Evolutionary conservation across 2,797 vertebrate genomes (phyloP).

Genomic region (Leptatherina wallacei): DNA sequence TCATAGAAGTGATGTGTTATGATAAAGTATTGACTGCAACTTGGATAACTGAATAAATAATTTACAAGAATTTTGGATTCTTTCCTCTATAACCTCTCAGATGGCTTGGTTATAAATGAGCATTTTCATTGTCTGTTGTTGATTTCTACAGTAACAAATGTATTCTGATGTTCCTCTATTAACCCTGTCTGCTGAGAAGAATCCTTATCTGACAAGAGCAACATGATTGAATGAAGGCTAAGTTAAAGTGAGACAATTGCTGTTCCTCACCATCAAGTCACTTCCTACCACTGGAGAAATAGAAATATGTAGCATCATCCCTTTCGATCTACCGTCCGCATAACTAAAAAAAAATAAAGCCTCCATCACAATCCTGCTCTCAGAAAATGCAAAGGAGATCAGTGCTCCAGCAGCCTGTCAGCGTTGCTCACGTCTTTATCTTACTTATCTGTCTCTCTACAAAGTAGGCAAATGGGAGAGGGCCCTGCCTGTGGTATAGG

Average conservation of each 20-base stretch:
- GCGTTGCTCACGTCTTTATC: constrained; percentile 76
- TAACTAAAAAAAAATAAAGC: constrained; percentile 35
- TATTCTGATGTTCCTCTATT: constrained; percentile 36
- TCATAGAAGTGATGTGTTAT: neutral
- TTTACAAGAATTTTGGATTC: neutral
- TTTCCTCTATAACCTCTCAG: neutral
- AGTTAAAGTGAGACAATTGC: constrained; percentile 64
- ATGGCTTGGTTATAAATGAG: constrained; percentile 17
- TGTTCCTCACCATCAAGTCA: constrained; percentile 42
- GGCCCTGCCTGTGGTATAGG: constrained; percentile 69
- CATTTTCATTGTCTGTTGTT: constrained; percentile 35
- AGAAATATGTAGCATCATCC: constrained; percentile 52
- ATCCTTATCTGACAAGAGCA: constrained; percentile 37
- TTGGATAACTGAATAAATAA: neutral
- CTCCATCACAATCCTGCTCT: constrained; percentile 62
- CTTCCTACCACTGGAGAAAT: constrained; percentile 33
- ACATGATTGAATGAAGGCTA: constrained; percentile 61
- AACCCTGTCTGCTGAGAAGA: constrained; percentile 38
- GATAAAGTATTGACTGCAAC: neutral
- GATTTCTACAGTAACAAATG: constrained; percentile 14
- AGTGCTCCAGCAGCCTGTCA: constrained; percentile 70
- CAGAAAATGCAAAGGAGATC: constrained; percentile 60
- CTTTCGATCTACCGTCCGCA: constrained; percentile 41
- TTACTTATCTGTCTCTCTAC: constrained; percentile 63
- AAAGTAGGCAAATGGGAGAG: constrained; percentile 69